Evolutionary conservation across 2,797 vertebrate genomes (phyloP).

Genomic region (Pristis pectinata): DNA sequence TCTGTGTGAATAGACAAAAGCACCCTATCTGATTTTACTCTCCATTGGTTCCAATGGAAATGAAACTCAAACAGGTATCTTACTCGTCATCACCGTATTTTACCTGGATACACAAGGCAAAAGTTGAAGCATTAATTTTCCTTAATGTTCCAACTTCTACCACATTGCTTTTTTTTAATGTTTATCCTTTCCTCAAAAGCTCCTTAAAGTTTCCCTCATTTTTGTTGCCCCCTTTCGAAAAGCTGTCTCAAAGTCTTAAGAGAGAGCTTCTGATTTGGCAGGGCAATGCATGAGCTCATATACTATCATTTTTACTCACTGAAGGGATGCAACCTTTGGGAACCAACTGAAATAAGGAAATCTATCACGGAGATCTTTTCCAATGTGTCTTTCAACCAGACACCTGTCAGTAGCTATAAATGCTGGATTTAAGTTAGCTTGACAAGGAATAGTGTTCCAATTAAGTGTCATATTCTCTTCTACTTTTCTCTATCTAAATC

Average conservation of each 20-base stretch:
- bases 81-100: no score
- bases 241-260: neutral
- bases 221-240: neutral
- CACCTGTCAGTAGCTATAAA: neutral
- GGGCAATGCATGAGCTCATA: neutral
- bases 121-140: neutral
- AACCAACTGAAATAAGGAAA: neutral
- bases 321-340: neutral
- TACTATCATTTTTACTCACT: neutral
- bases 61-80: neutral
- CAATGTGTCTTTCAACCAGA: neutral
- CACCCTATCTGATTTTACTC: neutral
- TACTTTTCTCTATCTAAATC: neutral
- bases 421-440: neutral
- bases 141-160: neutral
- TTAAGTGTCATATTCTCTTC: neutral
- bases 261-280: neutral
- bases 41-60: neutral
- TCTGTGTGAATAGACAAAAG: no score
- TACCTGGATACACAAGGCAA: neutral
- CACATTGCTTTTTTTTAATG: neutral
- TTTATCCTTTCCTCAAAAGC: neutral
- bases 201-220: neutral
- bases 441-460: neutral
- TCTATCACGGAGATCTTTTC: neutral